A percentile compares a stretch with the other conserved stretches of the same genome.
These are phyloP conservation scores for Epizoanthus scotinus DNA, from an alignment of 92 coral and sea anemone species.

Conservation along the genomic window DNA sequence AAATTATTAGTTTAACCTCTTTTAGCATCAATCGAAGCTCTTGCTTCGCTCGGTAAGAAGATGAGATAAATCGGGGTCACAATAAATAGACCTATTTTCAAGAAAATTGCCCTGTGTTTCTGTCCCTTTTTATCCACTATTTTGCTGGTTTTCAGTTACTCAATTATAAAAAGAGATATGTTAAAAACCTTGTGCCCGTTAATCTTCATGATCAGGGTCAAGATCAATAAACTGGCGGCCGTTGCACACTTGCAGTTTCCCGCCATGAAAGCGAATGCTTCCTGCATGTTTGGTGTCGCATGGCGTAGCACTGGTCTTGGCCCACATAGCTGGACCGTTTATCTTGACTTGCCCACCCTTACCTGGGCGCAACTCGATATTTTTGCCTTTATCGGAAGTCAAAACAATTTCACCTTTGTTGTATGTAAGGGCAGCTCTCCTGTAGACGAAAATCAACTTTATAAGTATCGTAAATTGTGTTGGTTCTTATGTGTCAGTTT, in stretches of 20 bases:
- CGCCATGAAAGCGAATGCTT: constrained; percentile 31
- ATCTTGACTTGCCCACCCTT: constrained; percentile 52
- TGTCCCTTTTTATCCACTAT: no score
- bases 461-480: neutral
- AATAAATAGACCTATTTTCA: no score
- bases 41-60: no score
- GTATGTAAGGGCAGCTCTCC: constrained; percentile 52
- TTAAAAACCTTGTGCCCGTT: constrained; percentile 45
- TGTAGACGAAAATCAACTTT: neutral
- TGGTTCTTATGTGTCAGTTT: no score
- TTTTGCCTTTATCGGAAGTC: constrained; percentile 49
- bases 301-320: neutral
- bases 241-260: constrained; percentile 46
- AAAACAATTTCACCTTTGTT: constrained; percentile 43
- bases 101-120: no score
- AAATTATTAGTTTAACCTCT: no score
- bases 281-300: constrained; percentile 42
- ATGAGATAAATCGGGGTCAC: no score
- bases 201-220: constrained; percentile 51
- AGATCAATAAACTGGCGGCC: constrained; percentile 40
- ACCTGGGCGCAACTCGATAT: constrained; percentile 49
- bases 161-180: no score
- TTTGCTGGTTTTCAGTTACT: no score
- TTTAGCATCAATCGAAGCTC: no score
- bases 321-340: constrained; percentile 35